These are phyloP conservation scores for Ridgeia piscesae DNA, from an alignment of 1,140 invertebrate species.

Conservation along the genomic window DNA sequence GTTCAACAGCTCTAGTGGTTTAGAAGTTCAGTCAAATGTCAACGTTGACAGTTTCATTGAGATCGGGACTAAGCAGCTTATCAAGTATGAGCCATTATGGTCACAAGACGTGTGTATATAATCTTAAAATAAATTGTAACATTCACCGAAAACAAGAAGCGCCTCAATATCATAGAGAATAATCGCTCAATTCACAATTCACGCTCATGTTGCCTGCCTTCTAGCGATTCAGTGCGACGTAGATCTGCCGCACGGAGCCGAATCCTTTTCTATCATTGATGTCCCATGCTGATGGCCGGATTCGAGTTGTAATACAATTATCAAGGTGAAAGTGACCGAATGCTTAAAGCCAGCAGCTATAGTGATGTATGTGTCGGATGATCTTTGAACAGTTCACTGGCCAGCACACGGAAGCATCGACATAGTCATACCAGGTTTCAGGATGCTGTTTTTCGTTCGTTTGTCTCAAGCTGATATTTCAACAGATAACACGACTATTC, in stretches of 20 bases:
- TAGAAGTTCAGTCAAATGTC: neutral
- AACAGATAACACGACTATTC: too few relatives aligned
- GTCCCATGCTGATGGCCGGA: conserved; percentile 10
- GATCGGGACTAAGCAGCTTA: neutral
- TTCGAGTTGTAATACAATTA: neutral
- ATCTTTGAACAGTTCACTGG: neutral
- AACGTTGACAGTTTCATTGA: neutral
- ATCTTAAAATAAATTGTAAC: too few relatives aligned
- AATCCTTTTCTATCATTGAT: neutral
- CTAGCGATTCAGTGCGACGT: too few relatives aligned
- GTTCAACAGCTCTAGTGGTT: neutral
- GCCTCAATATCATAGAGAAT: too few relatives aligned
- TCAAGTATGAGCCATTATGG: neutral
- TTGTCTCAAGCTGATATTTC: too few relatives aligned
- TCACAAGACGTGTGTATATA: too few relatives aligned
- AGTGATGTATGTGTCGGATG: neutral
- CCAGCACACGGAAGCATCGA: neutral
- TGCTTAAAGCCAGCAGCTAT: neutral
- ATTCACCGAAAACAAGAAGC: too few relatives aligned
- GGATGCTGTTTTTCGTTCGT: neutral
- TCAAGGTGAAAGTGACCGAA: neutral
- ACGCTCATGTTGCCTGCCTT: too few relatives aligned
- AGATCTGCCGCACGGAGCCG: neutral
- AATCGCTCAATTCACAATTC: too few relatives aligned
- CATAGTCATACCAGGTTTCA: neutral